Evolutionary conservation across 2,888 invertebrate species (phyloP), one percentile per base, ranked within the genome.

Genomic region (Geotrupes spiniger): DNA sequence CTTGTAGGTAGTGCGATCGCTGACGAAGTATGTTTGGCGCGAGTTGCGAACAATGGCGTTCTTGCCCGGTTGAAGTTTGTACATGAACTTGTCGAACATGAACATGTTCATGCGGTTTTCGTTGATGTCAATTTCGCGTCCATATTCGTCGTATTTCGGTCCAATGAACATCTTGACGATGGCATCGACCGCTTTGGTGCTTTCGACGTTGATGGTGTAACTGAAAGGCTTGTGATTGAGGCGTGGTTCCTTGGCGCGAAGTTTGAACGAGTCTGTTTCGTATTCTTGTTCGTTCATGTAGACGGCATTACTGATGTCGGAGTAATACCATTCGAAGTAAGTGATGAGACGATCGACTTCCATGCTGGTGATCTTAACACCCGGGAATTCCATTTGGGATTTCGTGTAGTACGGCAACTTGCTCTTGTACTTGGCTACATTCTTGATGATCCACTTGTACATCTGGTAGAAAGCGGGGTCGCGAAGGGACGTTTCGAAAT

Each of bases 401-500:
- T 71, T 73, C 43, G 77, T 82, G 29, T 52, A 52, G 16, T 45
- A 36, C 27, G 79, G 78, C 26, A 86, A 72, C 36, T 77, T 70
- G 52, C 76, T 62, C 57, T 82, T 79, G 77, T 82, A 85, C 52
- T 73, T 65, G 38, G 75, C 71, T 77, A 84, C 83, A 40, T 84
- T 70, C 17, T 74, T 66, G 16, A 78, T 68, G 51, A 85, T 75
- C 54, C 78, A 79, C 65, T 83, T 82, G 76, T 75, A 79, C 48
- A 86, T 75, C 66, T 81, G 78, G 72, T 82, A 88, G 76, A 84
- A 85, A 15, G 80, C 81, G 5, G 87, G 86, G 61, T 87, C 87
- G 44, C 84, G 79, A 14, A 83, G 72, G 4, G 79, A 74, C 4
- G 85, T 84, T 63, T 83, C 81, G 61, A 78, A 79, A 59, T 84